Evolutionary conservation across 2,888 invertebrate species (phyloP).

Genomic region (Baccha elongata): DNA sequence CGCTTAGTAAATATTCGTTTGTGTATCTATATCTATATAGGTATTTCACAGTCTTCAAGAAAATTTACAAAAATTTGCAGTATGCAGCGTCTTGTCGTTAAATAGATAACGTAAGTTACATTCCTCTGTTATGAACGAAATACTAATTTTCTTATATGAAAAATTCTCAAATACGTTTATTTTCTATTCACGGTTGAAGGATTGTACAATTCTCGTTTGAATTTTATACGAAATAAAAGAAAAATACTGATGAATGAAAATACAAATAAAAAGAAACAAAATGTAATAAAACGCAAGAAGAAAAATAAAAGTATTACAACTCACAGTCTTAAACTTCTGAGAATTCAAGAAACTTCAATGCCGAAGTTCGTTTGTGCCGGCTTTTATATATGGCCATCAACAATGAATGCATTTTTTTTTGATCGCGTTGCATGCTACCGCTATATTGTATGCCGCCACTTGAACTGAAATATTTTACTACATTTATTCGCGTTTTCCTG

Average conservation of each 20-base stretch:
- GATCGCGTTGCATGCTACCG: background rate
- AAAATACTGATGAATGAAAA: background rate
- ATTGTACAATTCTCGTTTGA: slow-evolving; percentile 1
- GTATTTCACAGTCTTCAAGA: no score
- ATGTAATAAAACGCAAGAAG: slow-evolving; percentile 2
- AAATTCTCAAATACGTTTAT: no score
- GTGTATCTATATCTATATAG: no score
- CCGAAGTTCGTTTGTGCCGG: slow-evolving; percentile 1
- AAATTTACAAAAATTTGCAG: no score
- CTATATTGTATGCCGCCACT: background rate
- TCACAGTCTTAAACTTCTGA: slow-evolving; percentile 13
- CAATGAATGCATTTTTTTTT: slow-evolving; percentile 1
- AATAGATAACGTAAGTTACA: no score
- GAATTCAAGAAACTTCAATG: slow-evolving; percentile 10
- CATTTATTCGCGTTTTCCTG: slow-evolving; percentile 27
- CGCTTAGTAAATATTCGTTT: no score
- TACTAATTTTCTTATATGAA: no score
- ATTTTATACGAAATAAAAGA: background rate
- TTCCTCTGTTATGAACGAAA: no score
- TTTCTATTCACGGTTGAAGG: background rate
- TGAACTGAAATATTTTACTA: background rate
- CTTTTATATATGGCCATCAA: slow-evolving; percentile 14
- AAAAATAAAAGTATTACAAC: background rate
- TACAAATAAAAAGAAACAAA: background rate
- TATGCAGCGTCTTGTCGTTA: no score